phyloP scores from a whole-genome alignment of 2,888 invertebrate genomes.

The Drosophila putrida region DNA sequence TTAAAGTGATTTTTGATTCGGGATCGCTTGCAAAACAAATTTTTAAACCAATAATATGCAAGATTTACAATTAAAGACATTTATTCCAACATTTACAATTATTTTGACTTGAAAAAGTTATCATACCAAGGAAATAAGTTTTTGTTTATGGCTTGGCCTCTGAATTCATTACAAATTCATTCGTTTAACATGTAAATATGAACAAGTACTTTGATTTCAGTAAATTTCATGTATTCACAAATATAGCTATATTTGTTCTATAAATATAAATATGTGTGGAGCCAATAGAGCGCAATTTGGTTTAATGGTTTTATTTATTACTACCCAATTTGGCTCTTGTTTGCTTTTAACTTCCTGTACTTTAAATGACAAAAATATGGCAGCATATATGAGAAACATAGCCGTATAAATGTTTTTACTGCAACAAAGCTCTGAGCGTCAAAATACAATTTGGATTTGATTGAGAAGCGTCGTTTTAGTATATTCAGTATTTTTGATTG shows the following conservation, averaged over 20 bases:
- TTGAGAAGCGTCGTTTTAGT: neutral
- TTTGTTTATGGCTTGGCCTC: too few relatives aligned
- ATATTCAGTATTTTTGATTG: slow-evolving; percentile 7
- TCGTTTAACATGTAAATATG: too few relatives aligned
- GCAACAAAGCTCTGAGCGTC: neutral
- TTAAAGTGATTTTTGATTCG: neutral
- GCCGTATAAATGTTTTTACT: neutral
- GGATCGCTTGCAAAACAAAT: too few relatives aligned
- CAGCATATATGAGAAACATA: neutral
- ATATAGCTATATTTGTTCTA: too few relatives aligned
- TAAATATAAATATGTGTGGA: neutral
- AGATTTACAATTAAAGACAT: too few relatives aligned
- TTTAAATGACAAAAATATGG: neutral
- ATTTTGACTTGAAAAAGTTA: too few relatives aligned
- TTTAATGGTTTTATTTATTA: slow-evolving; percentile 11
- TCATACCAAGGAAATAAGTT: too few relatives aligned
- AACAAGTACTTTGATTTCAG: too few relatives aligned
- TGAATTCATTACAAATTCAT: too few relatives aligned
- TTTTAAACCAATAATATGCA: too few relatives aligned
- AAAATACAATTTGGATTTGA: neutral
- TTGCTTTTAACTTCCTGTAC: slow-evolving; percentile 6
- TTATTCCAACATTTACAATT: too few relatives aligned
- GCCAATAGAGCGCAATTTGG: neutral
- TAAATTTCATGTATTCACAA: too few relatives aligned
- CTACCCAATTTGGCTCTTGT: slow-evolving; percentile 1